Conservation (phyloP, 1,140 invertebrate species). For the Cheumatopsyche charites region DNA sequence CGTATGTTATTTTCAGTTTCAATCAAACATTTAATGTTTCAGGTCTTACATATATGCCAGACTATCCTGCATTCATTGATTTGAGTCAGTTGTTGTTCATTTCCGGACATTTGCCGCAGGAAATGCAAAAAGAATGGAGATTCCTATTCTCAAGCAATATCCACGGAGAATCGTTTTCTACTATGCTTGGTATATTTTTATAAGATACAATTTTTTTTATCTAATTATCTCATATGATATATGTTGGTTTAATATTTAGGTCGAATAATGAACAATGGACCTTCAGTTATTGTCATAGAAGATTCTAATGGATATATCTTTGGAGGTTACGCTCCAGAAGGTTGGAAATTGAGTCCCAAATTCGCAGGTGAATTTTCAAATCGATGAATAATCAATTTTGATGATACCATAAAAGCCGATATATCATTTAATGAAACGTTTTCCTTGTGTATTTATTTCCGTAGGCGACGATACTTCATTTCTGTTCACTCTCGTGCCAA, state of each 20-base stretch:
- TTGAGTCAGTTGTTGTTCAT: conserved; percentile 78
- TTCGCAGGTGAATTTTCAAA: conserved; percentile 48
- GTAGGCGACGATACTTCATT: conserved; percentile 77
- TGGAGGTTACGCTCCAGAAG: conserved; percentile 81
- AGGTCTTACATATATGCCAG: conserved; percentile 72
- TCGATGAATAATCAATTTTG: neutral
- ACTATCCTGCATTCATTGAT: conserved; percentile 78
- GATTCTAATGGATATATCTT: conserved; percentile 85
- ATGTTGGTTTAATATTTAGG: conserved; percentile 53
- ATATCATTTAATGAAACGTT: neutral
- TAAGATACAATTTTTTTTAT: neutral
- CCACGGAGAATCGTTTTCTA: conserved; percentile 85
- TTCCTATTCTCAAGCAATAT: conserved; percentile 83
- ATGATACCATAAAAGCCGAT: too few species aligned
- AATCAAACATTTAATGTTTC: conserved; percentile 52
- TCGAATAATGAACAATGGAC: conserved; percentile 77
- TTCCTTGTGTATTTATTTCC: conserved; percentile 47
- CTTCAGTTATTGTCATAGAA: conserved; percentile 77
- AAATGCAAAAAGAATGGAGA: conserved; percentile 77
- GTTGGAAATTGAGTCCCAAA: conserved; percentile 67
- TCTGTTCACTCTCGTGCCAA: conserved; percentile 80
- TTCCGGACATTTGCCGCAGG: conserved; percentile 74
- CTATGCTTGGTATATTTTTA: conserved; percentile 65
- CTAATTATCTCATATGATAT: neutral
- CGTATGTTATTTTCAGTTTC: conserved; percentile 16